Percentiles rank a stretch among this genome's conserved stretches.
phyloP scores from a whole-genome alignment of 2,113 vertebrate species.

The Xerus inauris region DNA sequence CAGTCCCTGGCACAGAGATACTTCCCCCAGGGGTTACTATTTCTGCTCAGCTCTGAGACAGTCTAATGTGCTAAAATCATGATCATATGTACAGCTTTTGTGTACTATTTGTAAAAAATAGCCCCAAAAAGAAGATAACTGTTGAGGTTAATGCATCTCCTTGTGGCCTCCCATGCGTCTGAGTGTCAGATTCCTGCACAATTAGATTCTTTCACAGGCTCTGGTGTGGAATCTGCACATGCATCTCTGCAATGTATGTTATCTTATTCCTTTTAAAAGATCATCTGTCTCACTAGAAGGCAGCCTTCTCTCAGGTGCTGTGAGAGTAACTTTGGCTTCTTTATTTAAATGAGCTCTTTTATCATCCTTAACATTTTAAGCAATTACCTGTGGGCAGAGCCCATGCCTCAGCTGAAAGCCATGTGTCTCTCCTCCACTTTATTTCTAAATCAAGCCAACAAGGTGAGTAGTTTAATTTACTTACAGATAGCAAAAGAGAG shows the following conservation, averaged over 20 bases:
- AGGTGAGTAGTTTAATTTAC: not conserved
- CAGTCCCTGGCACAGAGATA: not conserved
- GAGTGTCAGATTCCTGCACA: not conserved
- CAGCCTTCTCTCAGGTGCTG: not conserved
- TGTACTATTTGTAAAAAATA: conserved; percentile 6
- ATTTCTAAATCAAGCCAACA: not conserved
- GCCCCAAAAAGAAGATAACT: not conserved
- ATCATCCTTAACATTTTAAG: not conserved
- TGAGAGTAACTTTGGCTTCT: not conserved
- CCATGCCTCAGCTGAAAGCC: not conserved
- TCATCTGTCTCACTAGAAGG: conserved; percentile 11
- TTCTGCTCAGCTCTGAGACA: not conserved
- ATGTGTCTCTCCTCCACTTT: not conserved
- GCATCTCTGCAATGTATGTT: fast-evolving
- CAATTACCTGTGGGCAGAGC: not conserved
- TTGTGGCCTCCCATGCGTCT: not conserved
- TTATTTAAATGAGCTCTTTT: not conserved
- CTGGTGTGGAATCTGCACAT: not conserved
- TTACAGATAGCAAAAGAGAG: not conserved
- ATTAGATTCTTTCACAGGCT: conserved; percentile 36
- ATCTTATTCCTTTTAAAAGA: conserved; percentile 46
- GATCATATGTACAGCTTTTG: conserved; percentile 59
- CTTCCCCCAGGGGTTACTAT: not conserved
- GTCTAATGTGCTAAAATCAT: conserved; percentile 55
- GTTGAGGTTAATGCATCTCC: not conserved